A percentile compares a stretch with the other conserved stretches of the same genome.
Conservation (phyloP, 2,797 vertebrate genomes). For the Capromys pilorides region DNA sequence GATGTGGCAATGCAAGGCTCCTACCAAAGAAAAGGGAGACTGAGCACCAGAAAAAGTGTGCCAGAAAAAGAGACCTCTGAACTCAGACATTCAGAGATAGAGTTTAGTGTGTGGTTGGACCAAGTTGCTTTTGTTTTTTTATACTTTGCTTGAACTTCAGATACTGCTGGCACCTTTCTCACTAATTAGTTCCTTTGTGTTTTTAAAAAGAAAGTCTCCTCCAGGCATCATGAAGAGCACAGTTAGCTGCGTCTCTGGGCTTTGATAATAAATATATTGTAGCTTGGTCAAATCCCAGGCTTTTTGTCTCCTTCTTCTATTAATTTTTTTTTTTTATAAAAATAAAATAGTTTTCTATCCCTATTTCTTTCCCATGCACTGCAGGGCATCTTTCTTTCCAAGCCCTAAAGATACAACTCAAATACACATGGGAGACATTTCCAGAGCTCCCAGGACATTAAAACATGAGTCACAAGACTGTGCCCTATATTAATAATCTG, state of each 20-base stretch:
- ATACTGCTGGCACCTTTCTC: neutral
- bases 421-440: neutral
- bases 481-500: neutral
- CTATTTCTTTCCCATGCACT: neutral
- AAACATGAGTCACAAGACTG: neutral
- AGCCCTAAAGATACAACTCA: neutral
- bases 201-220: neutral
- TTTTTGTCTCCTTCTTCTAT: neutral
- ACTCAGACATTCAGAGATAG: neutral
- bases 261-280: slow-evolving; percentile 20
- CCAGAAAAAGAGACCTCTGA: neutral
- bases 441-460: neutral
- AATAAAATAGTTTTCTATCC: neutral
- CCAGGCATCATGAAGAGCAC: neutral
- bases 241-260: neutral
- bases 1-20: neutral
- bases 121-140: neutral
- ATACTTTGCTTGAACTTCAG: neutral
- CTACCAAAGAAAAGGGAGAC: neutral
- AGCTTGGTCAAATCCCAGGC: neutral
- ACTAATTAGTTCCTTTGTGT: neutral
- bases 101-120: neutral
- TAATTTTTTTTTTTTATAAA: neutral
- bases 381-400: neutral
- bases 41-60: neutral